Evolutionary conservation across 2,113 vertebrate genomes (phyloP).

Genomic region (Eublepharis macularius): DNA sequence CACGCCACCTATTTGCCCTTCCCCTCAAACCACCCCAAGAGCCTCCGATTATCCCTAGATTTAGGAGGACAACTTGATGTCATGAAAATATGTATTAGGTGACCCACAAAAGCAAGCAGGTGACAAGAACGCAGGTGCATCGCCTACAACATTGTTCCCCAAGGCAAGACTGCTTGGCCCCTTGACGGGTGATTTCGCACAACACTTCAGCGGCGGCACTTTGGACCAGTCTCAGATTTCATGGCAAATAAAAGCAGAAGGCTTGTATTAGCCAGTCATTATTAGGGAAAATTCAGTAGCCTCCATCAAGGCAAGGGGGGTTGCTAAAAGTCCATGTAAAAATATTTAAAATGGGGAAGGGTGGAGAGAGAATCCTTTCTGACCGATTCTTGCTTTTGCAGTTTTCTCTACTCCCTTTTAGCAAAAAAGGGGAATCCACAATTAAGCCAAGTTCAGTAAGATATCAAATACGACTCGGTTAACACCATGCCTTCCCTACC

Average conservation of each 20-base stretch:
- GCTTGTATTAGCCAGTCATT: neutral
- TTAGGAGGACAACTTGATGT: neutral
- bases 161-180: too few species aligned
- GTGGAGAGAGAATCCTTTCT: neutral
- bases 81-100: neutral
- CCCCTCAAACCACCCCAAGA: neutral
- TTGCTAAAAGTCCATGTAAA: neutral
- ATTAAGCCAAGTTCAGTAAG: neutral
- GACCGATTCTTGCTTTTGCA: neutral
- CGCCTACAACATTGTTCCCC: too few species aligned
- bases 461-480: neutral
- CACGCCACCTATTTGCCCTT: neutral
- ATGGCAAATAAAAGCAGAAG: neutral
- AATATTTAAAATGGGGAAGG: neutral
- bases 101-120: neutral
- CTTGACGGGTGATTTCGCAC: neutral
- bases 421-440: neutral
- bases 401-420: neutral
- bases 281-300: neutral
- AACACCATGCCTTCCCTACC: neutral
- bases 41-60: neutral
- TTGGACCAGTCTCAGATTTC: neutral
- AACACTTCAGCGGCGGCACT: neutral
- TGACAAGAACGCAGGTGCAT: neutral
- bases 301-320: neutral